Evolutionary conservation across 2,113 vertebrate species (phyloP).

Genomic region (Anolis carolinensis): DNA sequence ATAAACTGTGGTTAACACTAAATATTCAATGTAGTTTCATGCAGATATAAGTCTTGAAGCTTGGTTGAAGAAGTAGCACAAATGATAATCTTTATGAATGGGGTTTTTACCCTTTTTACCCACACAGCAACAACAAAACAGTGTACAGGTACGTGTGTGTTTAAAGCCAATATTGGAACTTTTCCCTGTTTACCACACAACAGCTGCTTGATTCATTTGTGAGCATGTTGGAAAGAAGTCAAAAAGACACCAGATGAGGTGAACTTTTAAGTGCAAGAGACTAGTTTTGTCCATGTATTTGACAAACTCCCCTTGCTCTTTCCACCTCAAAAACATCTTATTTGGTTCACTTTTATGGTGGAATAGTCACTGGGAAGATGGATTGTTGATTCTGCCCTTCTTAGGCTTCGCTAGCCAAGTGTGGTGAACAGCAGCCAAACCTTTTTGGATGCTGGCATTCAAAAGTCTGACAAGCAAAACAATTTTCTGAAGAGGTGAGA

Average conservation of each 20-base stretch:
- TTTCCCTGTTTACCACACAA: neutral
- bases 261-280: neutral
- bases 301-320: neutral
- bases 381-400: slow-evolving; percentile 25
- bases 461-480: slow-evolving; percentile 28
- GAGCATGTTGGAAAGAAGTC: neutral
- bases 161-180: neutral
- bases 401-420: neutral
- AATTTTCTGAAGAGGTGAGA: slow-evolving; percentile 27
- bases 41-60: too few relatives aligned
- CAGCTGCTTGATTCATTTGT: neutral
- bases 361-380: neutral
- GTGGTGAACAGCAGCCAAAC: slow-evolving; percentile 15
- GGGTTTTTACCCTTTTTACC: too few relatives aligned
- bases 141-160: neutral
- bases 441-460: slow-evolving; percentile 13
- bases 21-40: too few relatives aligned
- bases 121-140: too few relatives aligned
- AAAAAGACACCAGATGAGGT: neutral
- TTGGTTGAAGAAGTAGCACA: too few relatives aligned
- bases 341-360: slow-evolving; percentile 11
- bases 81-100: too few relatives aligned
- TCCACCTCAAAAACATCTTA: slow-evolving; percentile 7
- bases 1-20: too few relatives aligned
- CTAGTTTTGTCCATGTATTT: neutral